Conservation (phyloP, 2,113 vertebrate species). For the Lycocorax pyrrhopterus region DNA sequence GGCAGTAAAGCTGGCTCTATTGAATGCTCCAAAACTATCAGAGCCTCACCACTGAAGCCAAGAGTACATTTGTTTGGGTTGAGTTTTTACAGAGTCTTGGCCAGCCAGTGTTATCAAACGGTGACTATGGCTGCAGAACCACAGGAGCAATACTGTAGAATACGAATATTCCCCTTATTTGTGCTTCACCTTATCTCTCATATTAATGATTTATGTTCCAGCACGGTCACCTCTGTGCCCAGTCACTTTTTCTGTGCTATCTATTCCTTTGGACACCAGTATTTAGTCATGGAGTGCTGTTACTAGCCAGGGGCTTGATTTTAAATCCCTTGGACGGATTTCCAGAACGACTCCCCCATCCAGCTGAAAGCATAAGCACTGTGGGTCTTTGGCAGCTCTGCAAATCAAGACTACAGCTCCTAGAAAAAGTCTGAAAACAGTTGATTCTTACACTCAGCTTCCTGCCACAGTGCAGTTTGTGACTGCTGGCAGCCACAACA, state of each 20-base stretch:
- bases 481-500: conserved; percentile 31
- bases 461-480: neutral
- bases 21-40: neutral
- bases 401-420: neutral
- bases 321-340: neutral
- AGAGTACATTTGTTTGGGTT: neutral
- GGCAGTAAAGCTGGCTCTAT: neutral
- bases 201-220: neutral
- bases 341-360: neutral
- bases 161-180: neutral
- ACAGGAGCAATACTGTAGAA: neutral
- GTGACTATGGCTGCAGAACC: neutral
- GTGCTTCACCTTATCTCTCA: neutral
- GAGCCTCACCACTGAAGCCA: neutral
- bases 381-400: conserved; percentile 24
- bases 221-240: neutral
- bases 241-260: neutral
- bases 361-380: neutral
- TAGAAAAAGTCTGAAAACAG: conserved; percentile 6
- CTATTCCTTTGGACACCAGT: neutral
- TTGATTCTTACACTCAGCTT: neutral
- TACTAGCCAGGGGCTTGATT: neutral
- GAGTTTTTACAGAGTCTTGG: neutral
- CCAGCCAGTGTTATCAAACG: neutral
- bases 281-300: neutral